A percentile compares a stretch with the other conserved stretches of the same genome.
phyloP scores from a whole-genome alignment of 2,113 vertebrate species.

The Prietella phreatophila region DNA sequence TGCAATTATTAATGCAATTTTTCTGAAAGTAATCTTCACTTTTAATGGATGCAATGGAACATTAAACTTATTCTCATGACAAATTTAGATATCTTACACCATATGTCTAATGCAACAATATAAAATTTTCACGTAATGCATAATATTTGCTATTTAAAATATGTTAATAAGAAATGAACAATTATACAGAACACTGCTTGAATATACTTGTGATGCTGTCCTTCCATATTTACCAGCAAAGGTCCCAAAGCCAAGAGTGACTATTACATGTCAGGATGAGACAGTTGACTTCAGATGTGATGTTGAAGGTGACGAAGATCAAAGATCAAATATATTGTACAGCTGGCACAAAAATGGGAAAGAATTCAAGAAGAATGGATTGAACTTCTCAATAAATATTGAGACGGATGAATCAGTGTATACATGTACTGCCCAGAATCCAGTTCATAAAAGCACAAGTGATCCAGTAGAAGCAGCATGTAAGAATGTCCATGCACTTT shows the following conservation, averaged over 20 bases:
- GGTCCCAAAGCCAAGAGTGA: slow-evolving; percentile 21
- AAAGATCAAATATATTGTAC: rapidly evolving
- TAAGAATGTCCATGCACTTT: slow-evolving; percentile 12
- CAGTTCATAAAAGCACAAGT: not conserved
- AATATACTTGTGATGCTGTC: not conserved
- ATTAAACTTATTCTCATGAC: not conserved
- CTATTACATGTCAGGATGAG: not conserved
- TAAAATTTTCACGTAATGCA: not conserved
- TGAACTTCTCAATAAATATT: not conserved
- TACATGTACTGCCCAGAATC: not conserved
- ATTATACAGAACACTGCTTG: not conserved
- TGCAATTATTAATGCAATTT: not conserved
- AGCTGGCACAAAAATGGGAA: slow-evolving; percentile 37
- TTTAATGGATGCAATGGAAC: not conserved
- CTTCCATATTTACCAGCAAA: slow-evolving; percentile 28
- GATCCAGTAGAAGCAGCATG: not conserved
- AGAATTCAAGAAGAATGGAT: rapidly evolving
- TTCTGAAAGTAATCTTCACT: not conserved
- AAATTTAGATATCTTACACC: not conserved
- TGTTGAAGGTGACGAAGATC: not conserved
- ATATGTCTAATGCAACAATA: not conserved
- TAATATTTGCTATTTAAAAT: not conserved
- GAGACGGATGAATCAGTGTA: not conserved
- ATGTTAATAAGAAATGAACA: not conserved
- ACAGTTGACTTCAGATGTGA: not conserved